phyloP scores from a whole-genome alignment of 2,888 invertebrate species.

The Isoperla grammatica region DNA sequence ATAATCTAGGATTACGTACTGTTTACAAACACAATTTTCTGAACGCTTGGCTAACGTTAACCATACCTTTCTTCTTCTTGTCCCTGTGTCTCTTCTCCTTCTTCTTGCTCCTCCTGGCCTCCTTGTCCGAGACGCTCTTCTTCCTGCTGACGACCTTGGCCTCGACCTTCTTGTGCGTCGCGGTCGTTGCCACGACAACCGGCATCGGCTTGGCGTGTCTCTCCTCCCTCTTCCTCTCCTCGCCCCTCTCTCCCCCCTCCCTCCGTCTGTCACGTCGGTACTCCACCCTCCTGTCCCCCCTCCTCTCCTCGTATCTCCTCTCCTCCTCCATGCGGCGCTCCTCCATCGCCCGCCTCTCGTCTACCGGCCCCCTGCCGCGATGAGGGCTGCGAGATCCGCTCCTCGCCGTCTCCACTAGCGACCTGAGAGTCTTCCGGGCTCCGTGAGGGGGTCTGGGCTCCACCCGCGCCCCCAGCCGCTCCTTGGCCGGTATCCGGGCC shows the following conservation, averaged over 20 bases:
- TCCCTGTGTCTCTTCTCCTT: slow-evolving; percentile 28
- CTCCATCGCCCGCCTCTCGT: slow-evolving; percentile 39
- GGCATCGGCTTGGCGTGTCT: slow-evolving; percentile 34
- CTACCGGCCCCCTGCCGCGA: not conserved
- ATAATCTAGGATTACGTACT: no score
- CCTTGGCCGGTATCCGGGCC: slow-evolving; percentile 67
- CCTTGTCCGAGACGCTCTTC: slow-evolving; percentile 24
- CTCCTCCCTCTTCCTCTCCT: slow-evolving; percentile 32
- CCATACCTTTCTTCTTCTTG: slow-evolving; percentile 22
- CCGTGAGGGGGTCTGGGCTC: slow-evolving; percentile 39
- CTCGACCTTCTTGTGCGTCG: slow-evolving; percentile 28
- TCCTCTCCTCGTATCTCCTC: no score
- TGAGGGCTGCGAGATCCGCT: slow-evolving; percentile 1
- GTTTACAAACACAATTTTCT: no score
- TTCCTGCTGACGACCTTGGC: slow-evolving; percentile 23
- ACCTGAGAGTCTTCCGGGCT: slow-evolving; percentile 25
- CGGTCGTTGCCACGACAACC: slow-evolving; percentile 25
- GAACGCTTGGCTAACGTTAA: no score
- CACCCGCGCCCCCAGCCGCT: slow-evolving; percentile 71
- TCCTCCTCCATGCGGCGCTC: slow-evolving; percentile 40
- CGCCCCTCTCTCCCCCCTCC: slow-evolving; percentile 36
- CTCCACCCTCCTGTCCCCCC: no score
- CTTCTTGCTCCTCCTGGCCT: slow-evolving; percentile 25
- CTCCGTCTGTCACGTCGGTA: slow-evolving; percentile 35
- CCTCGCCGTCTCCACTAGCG: slow-evolving; percentile 27